Percentiles rank a stretch among this genome's conserved stretches.
Conservation (phyloP, 2,888 invertebrate genomes). For the Hemicrepidius hirtus region DNA sequence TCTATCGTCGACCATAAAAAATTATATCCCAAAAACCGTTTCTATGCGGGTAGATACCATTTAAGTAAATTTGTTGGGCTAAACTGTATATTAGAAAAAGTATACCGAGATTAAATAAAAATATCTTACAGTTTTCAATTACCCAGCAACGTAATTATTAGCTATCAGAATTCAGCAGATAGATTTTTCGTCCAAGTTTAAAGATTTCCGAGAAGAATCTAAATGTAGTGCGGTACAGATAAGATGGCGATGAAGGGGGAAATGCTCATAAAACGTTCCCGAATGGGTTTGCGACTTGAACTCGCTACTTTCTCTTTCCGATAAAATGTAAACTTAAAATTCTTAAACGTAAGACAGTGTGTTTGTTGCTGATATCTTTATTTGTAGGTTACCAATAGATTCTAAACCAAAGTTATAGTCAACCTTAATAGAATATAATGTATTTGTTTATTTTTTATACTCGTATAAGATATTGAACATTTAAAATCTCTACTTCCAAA, state of each 20-base stretch:
- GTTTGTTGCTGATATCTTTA: constrained; percentile 13
- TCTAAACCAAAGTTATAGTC: no score
- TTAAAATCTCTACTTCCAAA: no score
- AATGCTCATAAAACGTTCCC: constrained; percentile 16
- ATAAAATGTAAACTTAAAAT: constrained; percentile 17
- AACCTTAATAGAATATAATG: no score
- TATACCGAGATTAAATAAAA: no score
- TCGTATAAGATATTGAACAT: no score
- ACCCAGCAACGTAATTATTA: not conserved
- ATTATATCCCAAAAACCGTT: no score
- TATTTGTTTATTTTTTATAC: no score
- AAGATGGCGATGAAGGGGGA: constrained; percentile 18
- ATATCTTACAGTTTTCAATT: no score
- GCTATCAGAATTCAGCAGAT: not conserved
- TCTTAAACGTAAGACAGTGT: not conserved
- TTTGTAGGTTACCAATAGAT: not conserved
- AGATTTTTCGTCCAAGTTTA: not conserved
- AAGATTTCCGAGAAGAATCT: not conserved
- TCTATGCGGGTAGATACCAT: no score
- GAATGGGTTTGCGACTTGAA: constrained; percentile 2
- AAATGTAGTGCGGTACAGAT: constrained; percentile 19
- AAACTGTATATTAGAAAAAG: no score
- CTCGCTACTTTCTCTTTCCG: not conserved
- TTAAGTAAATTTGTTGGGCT: no score
- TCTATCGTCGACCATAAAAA: no score